These are phyloP conservation scores for Elymnias hypermnestra DNA, from an alignment of 1,140 invertebrate genomes.

Conservation along the genomic window DNA sequence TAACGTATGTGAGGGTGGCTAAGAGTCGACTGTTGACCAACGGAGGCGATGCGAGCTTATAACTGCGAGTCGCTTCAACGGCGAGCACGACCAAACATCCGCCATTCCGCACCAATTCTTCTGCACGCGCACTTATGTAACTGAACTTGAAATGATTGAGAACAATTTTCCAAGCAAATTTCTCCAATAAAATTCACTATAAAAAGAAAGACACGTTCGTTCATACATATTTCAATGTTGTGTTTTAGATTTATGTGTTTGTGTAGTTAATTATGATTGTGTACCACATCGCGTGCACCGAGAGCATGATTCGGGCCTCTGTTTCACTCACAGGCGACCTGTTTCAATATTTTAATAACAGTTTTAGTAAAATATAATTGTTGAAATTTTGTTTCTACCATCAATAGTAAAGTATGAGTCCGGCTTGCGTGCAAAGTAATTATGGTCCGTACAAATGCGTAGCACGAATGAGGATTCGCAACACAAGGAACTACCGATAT, in stretches of 20 bases:
- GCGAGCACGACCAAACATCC: conserved; percentile 70
- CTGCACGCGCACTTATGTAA: conserved; percentile 74
- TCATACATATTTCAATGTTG: conserved; percentile 38
- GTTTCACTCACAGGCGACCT: conserved; percentile 53
- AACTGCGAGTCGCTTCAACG: conserved; percentile 62
- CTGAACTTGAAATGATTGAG: conserved; percentile 76
- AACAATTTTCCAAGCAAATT: conserved; percentile 75
- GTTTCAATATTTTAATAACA: conserved; percentile 31
- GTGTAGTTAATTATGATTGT: conserved; percentile 43
- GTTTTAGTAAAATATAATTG: too few species aligned
- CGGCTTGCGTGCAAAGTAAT: conserved; percentile 13
- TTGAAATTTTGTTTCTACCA: conserved; percentile 37
- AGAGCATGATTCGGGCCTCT: conserved; percentile 41
- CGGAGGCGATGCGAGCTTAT: conserved; percentile 65
- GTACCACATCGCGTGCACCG: conserved; percentile 43
- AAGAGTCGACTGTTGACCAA: conserved; percentile 62
- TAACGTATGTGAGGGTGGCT: conserved; percentile 60
- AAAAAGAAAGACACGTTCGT: conserved; percentile 63
- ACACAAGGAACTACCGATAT: conserved; percentile 44
- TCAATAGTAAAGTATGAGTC: conserved; percentile 35
- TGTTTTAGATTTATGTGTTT: conserved; percentile 33
- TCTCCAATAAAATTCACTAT: conserved; percentile 73
- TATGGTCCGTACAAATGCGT: conserved; percentile 20
- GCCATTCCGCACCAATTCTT: conserved; percentile 76
- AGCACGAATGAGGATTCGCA: conserved; percentile 35